Conservation (phyloP, 2,888 invertebrate genomes). For the Liopterus haemorrhoidalis region DNA sequence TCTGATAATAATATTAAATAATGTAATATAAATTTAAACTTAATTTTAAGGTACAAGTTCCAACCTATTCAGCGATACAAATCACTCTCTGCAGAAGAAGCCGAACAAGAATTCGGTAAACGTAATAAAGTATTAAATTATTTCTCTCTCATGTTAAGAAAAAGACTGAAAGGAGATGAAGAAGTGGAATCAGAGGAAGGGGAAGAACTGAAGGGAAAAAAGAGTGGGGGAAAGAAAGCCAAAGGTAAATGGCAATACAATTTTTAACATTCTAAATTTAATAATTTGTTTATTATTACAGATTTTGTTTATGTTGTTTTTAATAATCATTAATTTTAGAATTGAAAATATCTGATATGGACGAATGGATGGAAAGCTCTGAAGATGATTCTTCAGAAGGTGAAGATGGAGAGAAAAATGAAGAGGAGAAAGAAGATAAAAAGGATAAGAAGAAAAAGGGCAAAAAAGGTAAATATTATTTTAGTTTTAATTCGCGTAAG, state of each 20-base stretch:
- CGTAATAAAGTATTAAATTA: slow-evolving; percentile 94
- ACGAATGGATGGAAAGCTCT: slow-evolving; percentile 80
- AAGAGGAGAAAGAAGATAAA: slow-evolving; percentile 53
- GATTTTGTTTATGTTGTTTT: background rate
- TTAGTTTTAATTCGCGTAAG: background rate
- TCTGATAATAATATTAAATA: slow-evolving; percentile 3
- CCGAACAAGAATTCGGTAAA: slow-evolving; percentile 93
- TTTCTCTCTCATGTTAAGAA: slow-evolving; percentile 90
- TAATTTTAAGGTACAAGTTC: slow-evolving; percentile 70
- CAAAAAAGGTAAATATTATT: slow-evolving; percentile 31
- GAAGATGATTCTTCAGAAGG: slow-evolving; percentile 75
- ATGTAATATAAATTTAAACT: slow-evolving; percentile 7
- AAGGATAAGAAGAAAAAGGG: slow-evolving; percentile 62
- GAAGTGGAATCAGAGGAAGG: slow-evolving; percentile 52
- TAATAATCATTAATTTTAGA: slow-evolving; percentile 47
- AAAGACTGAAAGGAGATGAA: slow-evolving; percentile 72
- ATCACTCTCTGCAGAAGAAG: slow-evolving; percentile 93
- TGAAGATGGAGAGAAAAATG: slow-evolving; percentile 61
- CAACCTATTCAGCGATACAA: slow-evolving; percentile 86
- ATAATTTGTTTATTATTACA: slow-evolving; percentile 28
- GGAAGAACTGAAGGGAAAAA: slow-evolving; percentile 63
- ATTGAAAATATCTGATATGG: slow-evolving; percentile 87
- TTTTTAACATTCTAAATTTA: slow-evolving; percentile 24
- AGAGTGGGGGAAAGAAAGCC: slow-evolving; percentile 50
- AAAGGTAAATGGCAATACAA: slow-evolving; percentile 46